Evolutionary conservation across 2,888 invertebrate genomes (phyloP).

Genomic region (Lasioglossum vierecki): DNA sequence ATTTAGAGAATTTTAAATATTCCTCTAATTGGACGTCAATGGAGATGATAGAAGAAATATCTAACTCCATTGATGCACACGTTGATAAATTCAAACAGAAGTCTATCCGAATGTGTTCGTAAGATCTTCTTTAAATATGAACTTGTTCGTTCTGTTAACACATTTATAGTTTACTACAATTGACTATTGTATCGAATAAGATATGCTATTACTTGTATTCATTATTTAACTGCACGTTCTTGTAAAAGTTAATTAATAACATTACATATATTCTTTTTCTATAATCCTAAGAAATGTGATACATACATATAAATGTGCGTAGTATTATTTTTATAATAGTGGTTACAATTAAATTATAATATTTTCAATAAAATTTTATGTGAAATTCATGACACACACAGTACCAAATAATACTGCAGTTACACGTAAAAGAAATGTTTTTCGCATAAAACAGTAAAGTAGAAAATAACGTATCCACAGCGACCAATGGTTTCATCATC

Average conservation of each 20-base stretch:
- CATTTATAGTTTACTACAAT: slow-evolving; percentile 16
- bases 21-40: slow-evolving; percentile 73
- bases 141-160: slow-evolving; percentile 22
- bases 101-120: slow-evolving; percentile 57
- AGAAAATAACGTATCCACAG: background rate
- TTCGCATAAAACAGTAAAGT: background rate
- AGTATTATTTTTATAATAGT: slow-evolving; percentile 18
- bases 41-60: slow-evolving; percentile 78
- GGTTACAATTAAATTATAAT: slow-evolving; percentile 2
- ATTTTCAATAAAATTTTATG: background rate
- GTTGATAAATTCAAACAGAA: slow-evolving; percentile 68
- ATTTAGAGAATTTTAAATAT: slow-evolving; percentile 76
- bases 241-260: slow-evolving; percentile 11
- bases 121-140: slow-evolving; percentile 30
- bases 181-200: background rate
- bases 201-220: background rate
- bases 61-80: slow-evolving; percentile 46
- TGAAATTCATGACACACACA: background rate
- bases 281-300: slow-evolving; percentile 18
- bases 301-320: background rate
- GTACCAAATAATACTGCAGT: background rate
- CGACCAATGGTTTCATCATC: background rate
- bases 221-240: background rate
- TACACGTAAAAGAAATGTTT: background rate
- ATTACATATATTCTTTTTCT: background rate